Conservation (phyloP, 1,140 invertebrate genomes). For the Nomia melanderi region DNA sequence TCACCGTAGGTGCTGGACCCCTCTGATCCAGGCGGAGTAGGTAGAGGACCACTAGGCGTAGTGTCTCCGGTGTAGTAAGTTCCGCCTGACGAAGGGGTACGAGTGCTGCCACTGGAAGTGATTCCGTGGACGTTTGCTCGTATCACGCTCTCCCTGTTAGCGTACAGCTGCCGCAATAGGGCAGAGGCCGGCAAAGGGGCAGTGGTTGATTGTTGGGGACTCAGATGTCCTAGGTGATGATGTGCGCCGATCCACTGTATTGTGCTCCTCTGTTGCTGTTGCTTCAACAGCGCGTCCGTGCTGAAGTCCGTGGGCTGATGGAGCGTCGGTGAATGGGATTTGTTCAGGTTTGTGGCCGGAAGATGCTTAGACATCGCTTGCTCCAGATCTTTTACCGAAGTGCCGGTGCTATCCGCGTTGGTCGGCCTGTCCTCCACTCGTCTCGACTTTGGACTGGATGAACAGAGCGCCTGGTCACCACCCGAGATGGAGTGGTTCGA, state of each 20-base stretch:
- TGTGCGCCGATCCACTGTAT: constrained; percentile 96
- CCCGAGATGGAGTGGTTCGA: constrained; percentile 79
- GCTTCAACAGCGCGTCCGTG: constrained; percentile 90
- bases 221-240: constrained; percentile 84
- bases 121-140: constrained; percentile 92
- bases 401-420: constrained; percentile 76
- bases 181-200: constrained; percentile 89
- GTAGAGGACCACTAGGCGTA: constrained; percentile 85
- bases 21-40: constrained; percentile 93
- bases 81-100: constrained; percentile 76
- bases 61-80: constrained; percentile 80
- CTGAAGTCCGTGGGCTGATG: constrained; percentile 92
- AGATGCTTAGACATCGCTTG: constrained; percentile 98
- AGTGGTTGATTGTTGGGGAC: constrained; percentile 84
- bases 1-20: constrained; percentile 87
- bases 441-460: constrained; percentile 78
- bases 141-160: constrained; percentile 95
- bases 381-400: constrained; percentile 94
- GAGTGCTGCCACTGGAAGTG: constrained; percentile 80
- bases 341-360: constrained; percentile 84
- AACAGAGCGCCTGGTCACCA: constrained; percentile 72
- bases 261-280: constrained; percentile 91
- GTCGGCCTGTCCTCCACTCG: constrained; percentile 76
- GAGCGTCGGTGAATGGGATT: constrained; percentile 81
- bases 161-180: constrained; percentile 93